These are phyloP conservation scores for Coleophora flavipennella DNA, from an alignment of 2,888 invertebrate species.

Conservation along the genomic window DNA sequence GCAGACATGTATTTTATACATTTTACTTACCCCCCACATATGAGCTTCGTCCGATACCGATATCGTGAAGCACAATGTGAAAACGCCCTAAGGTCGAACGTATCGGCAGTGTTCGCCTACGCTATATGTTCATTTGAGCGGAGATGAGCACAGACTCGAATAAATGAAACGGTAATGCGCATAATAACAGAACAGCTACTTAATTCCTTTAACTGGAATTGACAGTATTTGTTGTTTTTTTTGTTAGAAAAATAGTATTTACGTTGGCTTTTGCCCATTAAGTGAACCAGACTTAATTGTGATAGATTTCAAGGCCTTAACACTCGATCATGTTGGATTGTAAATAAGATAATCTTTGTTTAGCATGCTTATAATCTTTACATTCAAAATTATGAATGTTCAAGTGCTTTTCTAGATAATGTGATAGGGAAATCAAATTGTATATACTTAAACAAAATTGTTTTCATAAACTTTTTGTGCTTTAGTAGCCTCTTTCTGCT, in stretches of 20 bases:
- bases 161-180: conserved; percentile 58
- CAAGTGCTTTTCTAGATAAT: conserved; percentile 35
- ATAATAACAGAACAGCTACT: conserved; percentile 46
- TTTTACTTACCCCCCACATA: too few relatives aligned
- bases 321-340: conserved; percentile 53
- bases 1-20: too few relatives aligned
- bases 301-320: conserved; percentile 61
- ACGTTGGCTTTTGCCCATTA: conserved; percentile 63
- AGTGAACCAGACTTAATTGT: conserved; percentile 54
- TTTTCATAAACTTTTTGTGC: conserved; percentile 37
- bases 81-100: too few relatives aligned
- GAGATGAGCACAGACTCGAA: conserved; percentile 52
- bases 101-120: conserved; percentile 54
- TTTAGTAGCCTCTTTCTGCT: conserved; percentile 25
- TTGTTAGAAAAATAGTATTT: conserved; percentile 41
- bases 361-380: conserved; percentile 45
- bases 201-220: conserved; percentile 46
- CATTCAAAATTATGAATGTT: conserved; percentile 41
- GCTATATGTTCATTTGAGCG: conserved; percentile 67
- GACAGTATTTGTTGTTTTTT: conserved; percentile 41
- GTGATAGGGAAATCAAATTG: conserved; percentile 18
- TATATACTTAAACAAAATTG: conserved; percentile 41
- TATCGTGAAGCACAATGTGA: too few relatives aligned
- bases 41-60: too few relatives aligned
- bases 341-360: conserved; percentile 59